Conservation (phyloP, 2,797 vertebrate species). For the Phalloptychus januarius region DNA sequence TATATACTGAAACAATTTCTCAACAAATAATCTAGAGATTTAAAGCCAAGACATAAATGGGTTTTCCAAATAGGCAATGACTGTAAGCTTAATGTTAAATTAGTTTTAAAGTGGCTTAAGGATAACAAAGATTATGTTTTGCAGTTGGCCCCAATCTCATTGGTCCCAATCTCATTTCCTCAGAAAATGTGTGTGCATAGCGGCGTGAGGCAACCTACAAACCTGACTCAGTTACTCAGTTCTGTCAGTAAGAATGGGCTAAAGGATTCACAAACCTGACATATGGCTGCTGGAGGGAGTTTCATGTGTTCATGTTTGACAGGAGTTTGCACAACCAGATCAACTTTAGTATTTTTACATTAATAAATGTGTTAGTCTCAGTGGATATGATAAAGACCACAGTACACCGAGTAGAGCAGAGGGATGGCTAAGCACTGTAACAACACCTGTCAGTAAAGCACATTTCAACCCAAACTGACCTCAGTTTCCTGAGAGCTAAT, state of each 20-base stretch:
- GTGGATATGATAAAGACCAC: background rate
- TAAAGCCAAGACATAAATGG: background rate
- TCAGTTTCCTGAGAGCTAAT: constrained; percentile 66
- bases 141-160: background rate
- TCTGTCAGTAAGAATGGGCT: background rate
- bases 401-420: constrained; percentile 16
- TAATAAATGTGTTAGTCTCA: background rate
- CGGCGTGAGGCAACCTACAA: background rate
- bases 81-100: background rate
- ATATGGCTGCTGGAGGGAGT: background rate
- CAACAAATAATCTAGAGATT: too few relatives aligned
- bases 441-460: constrained; percentile 47
- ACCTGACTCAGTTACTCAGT: background rate
- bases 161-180: background rate
- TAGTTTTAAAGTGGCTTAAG: background rate
- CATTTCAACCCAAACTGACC: constrained; percentile 58
- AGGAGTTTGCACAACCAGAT: background rate
- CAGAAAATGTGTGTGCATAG: background rate
- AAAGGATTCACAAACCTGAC: background rate
- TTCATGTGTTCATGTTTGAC: background rate
- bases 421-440: background rate
- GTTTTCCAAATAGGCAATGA: background rate
- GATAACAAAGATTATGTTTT: background rate
- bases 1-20: background rate
- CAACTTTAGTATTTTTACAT: background rate